phyloP scores from a whole-genome alignment of 92 coral and sea anemone species.

The Porites rus region DNA sequence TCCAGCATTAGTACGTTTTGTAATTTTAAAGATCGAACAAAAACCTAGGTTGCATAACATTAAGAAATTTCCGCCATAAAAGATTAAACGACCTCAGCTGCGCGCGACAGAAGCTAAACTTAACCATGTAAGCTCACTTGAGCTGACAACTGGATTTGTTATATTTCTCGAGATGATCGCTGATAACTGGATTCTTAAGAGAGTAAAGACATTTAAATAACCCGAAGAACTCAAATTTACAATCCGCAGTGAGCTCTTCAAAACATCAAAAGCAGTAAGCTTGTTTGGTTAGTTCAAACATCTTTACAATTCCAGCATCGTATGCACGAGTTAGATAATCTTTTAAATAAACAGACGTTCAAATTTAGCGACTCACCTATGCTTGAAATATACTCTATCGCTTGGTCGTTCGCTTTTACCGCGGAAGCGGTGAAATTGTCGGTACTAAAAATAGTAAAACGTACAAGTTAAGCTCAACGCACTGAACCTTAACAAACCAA shows the following conservation, averaged over 20 bases:
- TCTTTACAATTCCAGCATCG: not conserved
- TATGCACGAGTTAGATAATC: not conserved
- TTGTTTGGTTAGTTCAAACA: not conserved
- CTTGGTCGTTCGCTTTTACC: slow-evolving; percentile 78
- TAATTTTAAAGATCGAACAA: not conserved
- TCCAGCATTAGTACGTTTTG: not conserved
- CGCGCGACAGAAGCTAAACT: not conserved
- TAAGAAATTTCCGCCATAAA: not conserved
- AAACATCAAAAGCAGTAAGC: slow-evolving; percentile 5
- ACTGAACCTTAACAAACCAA: not conserved
- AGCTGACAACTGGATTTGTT: not conserved
- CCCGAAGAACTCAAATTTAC: slow-evolving; percentile 4
- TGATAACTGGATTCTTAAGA: not conserved
- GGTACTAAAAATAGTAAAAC: slow-evolving; percentile 32
- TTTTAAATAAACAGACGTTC: not conserved
- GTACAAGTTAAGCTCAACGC: not conserved
- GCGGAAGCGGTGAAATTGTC: slow-evolving; percentile 5
- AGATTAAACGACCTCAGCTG: not conserved
- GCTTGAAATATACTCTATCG: slow-evolving; percentile 75
- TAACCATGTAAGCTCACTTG: not conserved
- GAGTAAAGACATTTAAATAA: slow-evolving; percentile 6
- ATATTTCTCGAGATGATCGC: not conserved
- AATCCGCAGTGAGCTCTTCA: not conserved
- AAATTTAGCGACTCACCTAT: slow-evolving; percentile 67
- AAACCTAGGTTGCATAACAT: not conserved